Evolutionary conservation across 2,888 invertebrate genomes (phyloP).

Genomic region (Metopia argyrocephala): DNA sequence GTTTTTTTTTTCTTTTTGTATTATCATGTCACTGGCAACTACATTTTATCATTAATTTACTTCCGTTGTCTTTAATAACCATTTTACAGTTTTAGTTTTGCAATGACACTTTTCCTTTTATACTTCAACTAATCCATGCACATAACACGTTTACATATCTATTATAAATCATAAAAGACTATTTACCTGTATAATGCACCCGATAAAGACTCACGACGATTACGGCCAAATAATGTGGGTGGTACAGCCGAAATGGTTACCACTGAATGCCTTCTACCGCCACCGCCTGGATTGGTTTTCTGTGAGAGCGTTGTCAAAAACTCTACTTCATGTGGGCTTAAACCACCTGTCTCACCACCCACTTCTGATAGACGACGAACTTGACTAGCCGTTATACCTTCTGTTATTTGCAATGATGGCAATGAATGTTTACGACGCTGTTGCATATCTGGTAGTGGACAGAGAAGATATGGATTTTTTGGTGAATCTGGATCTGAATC

Average conservation of each 20-base stretch:
- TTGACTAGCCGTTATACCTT: constrained; percentile 92
- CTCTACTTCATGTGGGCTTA: constrained; percentile 89
- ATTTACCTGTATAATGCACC: constrained; percentile 82
- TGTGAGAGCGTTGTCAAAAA: constrained; percentile 91
- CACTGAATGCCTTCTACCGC: constrained; percentile 90
- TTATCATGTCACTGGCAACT: constrained; percentile 5
- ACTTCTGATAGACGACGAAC: constrained; percentile 89
- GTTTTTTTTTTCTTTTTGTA: not conserved
- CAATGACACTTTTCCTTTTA: not conserved
- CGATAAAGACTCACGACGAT: constrained; percentile 89
- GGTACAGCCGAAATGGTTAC: constrained; percentile 92
- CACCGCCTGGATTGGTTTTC: constrained; percentile 82
- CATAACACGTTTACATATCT: not conserved
- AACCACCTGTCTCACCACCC: constrained; percentile 85
- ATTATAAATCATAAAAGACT: not conserved
- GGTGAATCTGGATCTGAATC: constrained; percentile 87
- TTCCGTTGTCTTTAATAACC: not conserved
- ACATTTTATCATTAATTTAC: constrained; percentile 11
- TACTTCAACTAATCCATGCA: not conserved
- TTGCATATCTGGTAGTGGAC: constrained; percentile 87
- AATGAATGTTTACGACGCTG: constrained; percentile 89
- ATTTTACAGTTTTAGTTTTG: constrained; percentile 11
- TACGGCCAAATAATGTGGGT: constrained; percentile 87
- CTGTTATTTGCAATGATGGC: constrained; percentile 90
- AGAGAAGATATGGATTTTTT: constrained; percentile 88